A percentile compares a stretch with the other conserved stretches of the same genome.
These are phyloP conservation scores for Drosophila tropicalis DNA, from an alignment of 1,140 invertebrate genomes.

Conservation along the genomic window DNA sequence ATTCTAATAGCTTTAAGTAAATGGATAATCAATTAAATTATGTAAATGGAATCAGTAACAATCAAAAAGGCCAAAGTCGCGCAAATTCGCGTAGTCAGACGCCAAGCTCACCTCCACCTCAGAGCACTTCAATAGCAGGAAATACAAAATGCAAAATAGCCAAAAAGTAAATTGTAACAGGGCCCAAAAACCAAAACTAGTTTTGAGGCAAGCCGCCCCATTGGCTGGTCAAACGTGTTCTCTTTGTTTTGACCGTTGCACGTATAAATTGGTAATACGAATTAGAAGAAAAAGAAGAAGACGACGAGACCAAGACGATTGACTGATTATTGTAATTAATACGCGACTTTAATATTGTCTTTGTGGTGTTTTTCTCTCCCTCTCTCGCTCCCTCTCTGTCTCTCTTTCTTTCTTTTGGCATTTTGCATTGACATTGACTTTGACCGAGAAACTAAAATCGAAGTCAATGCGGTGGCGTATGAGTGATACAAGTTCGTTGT, in stretches of 20 bases:
- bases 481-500: constrained; percentile 23
- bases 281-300: constrained; percentile 18
- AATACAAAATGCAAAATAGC: constrained; percentile 78
- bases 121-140: constrained; percentile 68
- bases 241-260: constrained; percentile 58
- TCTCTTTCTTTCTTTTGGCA: constrained; percentile 10
- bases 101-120: constrained; percentile 57
- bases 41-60: constrained; percentile 73
- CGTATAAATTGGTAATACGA: constrained; percentile 20
- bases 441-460: constrained; percentile 79
- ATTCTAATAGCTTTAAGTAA: constrained; percentile 18
- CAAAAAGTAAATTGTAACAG: constrained; percentile 77
- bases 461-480: constrained; percentile 67
- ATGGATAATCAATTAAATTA: constrained; percentile 64
- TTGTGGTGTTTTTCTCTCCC: constrained; percentile 13
- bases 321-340: constrained; percentile 40
- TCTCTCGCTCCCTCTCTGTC: no score
- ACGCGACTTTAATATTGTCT: constrained; percentile 23
- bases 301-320: constrained; percentile 32
- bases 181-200: constrained; percentile 64
- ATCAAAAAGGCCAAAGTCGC: constrained; percentile 75
- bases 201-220: constrained; percentile 49
- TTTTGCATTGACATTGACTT: constrained; percentile 82
- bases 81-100: constrained; percentile 46
- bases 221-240: constrained; percentile 53